Evolutionary conservation across 2,797 vertebrate genomes (phyloP).

Genomic region (Eulemur albifrons): DNA sequence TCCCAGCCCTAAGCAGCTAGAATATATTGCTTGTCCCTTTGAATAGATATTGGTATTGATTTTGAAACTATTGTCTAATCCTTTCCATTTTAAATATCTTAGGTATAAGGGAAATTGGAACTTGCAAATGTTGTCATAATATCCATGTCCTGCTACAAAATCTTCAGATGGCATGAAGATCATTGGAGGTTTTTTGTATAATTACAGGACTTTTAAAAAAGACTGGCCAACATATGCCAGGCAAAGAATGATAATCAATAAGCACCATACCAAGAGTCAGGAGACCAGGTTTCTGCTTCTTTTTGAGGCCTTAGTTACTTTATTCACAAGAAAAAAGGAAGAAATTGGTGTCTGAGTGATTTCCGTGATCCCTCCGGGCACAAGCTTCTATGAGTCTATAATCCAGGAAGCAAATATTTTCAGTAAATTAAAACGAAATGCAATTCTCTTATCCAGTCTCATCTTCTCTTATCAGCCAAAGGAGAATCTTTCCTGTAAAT

Average conservation of each 20-base stretch:
- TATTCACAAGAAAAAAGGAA: neutral
- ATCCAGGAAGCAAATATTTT: conserved; percentile 47
- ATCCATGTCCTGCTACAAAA: neutral
- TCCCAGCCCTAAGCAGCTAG: neutral
- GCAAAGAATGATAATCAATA: neutral
- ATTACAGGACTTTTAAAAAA: neutral
- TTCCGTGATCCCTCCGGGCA: neutral
- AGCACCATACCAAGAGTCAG: neutral
- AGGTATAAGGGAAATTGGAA: neutral
- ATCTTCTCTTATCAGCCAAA: neutral
- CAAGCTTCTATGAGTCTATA: neutral
- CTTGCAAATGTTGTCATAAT: neutral
- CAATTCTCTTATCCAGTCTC: neutral
- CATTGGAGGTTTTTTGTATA: neutral
- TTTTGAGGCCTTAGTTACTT: neutral
- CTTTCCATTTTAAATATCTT: neutral
- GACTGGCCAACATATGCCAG: neutral
- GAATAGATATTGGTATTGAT: neutral
- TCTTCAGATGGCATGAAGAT: neutral
- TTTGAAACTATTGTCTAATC: neutral
- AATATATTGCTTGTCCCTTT: neutral
- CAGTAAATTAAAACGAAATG: conserved; percentile 42
- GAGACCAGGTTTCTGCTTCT: neutral
- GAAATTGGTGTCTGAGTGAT: neutral
- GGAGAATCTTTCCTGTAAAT: conserved; percentile 2